Conservation (phyloP, 2,113 vertebrate species). For the Bubo bubo region DNA sequence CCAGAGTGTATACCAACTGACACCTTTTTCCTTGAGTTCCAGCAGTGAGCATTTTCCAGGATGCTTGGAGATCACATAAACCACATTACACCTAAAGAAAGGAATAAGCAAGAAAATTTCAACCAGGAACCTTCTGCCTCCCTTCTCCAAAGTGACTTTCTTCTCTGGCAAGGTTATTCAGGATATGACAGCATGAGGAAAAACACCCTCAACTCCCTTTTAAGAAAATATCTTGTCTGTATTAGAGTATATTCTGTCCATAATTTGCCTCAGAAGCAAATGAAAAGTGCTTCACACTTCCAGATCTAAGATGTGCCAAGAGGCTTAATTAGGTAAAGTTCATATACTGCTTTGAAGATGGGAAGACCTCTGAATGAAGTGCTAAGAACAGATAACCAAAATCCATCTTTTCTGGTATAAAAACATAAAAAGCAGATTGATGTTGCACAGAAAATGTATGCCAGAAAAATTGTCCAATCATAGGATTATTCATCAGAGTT, state of each 20-base stretch:
- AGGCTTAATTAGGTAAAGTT: conserved; percentile 35
- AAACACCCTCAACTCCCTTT: not conserved
- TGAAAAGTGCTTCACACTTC: not conserved
- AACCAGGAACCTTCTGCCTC: not conserved
- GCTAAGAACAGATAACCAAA: not conserved
- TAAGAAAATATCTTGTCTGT: conserved; percentile 20
- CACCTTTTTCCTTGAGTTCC: not conserved
- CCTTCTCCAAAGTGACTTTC: not conserved
- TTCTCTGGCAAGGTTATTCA: not conserved
- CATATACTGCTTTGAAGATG: conserved; percentile 23
- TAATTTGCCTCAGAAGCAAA: not conserved
- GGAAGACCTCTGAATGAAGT: not conserved
- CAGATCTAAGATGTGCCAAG: not conserved
- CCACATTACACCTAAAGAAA: not conserved
- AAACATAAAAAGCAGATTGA: not conserved
- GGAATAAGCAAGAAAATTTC: not conserved
- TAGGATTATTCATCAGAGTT: conserved; percentile 13
- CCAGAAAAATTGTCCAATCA: not conserved
- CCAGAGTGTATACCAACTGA: not conserved
- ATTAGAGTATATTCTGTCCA: not conserved
- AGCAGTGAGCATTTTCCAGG: not conserved
- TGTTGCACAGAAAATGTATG: not conserved
- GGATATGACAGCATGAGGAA: not conserved
- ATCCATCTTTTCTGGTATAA: not conserved
- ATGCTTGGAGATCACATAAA: not conserved